Conservation (phyloP, 1,140 invertebrate species). For the Dreissena polymorpha region DNA sequence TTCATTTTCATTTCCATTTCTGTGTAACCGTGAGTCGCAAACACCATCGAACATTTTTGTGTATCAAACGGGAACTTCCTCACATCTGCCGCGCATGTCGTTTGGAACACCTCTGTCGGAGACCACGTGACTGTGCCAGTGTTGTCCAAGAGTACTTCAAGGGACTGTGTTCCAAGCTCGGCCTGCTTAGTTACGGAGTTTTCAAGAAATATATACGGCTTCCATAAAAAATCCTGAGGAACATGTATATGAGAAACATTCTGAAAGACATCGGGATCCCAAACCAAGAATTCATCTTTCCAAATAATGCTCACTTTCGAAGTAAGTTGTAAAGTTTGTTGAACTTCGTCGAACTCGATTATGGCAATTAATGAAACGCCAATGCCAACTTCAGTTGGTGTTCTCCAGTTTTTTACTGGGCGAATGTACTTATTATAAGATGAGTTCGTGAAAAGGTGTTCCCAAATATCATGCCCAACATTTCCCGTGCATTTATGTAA, state of each 20-base stretch:
- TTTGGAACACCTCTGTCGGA: constrained; percentile 88
- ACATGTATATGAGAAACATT: constrained; percentile 27
- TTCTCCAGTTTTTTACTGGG: constrained; percentile 37
- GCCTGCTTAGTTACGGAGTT: constrained; percentile 34
- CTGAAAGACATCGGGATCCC: constrained; percentile 15
- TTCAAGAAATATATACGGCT: constrained; percentile 52
- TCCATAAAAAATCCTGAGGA: constrained; percentile 52
- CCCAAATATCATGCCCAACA: constrained; percentile 32
- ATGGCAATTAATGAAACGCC: constrained; percentile 38
- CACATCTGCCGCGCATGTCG: constrained; percentile 99
- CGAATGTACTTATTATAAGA: constrained; percentile 37
- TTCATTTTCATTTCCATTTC: constrained; percentile 8
- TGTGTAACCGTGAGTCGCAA: constrained; percentile 23
- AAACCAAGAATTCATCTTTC: constrained; percentile 55
- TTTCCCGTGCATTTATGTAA: not conserved
- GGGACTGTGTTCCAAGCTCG: constrained; percentile 2
- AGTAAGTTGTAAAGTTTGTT: constrained; percentile 54
- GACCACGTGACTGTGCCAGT: constrained; percentile 44
- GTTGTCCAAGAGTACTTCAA: constrained; percentile 5
- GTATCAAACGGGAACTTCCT: constrained; percentile 96
- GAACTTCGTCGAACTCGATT: constrained; percentile 50
- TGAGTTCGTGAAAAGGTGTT: constrained; percentile 24
- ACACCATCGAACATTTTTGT: constrained; percentile 94
- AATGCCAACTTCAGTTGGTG: constrained; percentile 23
- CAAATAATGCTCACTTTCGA: constrained; percentile 45